phyloP scores from a whole-genome alignment of 2,797 vertebrate genomes.

The Tapera naevia region DNA sequence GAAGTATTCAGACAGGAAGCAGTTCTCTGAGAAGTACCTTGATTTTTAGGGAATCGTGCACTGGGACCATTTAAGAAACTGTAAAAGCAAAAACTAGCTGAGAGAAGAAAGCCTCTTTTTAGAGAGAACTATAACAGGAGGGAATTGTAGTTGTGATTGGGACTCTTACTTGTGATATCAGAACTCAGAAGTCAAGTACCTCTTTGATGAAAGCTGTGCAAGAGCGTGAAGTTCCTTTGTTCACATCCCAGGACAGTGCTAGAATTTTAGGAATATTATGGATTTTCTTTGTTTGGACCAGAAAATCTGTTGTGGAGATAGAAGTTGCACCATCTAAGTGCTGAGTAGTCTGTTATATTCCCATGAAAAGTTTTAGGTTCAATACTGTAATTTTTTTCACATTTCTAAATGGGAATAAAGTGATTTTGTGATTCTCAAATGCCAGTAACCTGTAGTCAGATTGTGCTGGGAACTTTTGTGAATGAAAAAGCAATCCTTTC shows the following conservation, averaged over 20 bases:
- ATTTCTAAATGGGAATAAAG: not conserved
- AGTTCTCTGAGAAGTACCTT: not conserved
- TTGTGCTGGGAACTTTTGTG: rapidly evolving
- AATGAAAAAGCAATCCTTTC: not conserved
- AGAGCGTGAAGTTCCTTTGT: not conserved
- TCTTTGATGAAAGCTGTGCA: not conserved
- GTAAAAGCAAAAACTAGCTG: not conserved
- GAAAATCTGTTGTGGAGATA: not conserved
- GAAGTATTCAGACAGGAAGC: not conserved
- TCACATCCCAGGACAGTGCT: not conserved
- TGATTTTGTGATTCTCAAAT: not conserved
- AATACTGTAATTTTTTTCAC: not conserved
- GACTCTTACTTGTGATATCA: not conserved
- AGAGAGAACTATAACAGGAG: not conserved
- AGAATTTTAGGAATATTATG: not conserved
- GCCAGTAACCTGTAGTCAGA: not conserved
- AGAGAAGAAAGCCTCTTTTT: not conserved
- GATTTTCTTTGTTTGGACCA: not conserved
- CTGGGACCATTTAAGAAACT: not conserved
- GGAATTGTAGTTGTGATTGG: not conserved
- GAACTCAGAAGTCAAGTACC: not conserved
- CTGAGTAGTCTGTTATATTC: not conserved
- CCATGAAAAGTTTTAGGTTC: not conserved
- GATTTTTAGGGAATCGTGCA: not conserved
- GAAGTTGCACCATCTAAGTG: not conserved